phyloP scores from a whole-genome alignment of 2,888 invertebrate genomes.

The Euphydryas editha region DNA sequence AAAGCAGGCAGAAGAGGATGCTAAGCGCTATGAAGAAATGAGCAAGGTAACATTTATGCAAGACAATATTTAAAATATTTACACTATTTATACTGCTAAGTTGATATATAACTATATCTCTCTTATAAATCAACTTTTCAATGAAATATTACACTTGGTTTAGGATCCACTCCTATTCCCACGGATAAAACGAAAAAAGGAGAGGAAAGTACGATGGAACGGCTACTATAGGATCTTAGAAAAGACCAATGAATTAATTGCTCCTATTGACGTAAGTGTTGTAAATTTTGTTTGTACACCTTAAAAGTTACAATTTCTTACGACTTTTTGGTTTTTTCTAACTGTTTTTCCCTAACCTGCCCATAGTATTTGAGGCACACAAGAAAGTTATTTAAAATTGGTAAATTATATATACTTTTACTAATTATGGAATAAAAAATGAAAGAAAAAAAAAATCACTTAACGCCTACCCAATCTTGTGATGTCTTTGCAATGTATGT shows the following conservation, averaged over 20 bases:
- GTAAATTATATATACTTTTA: too few relatives aligned
- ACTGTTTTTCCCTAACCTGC: too few relatives aligned
- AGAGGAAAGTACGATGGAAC: constrained; percentile 78
- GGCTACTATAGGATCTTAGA: constrained; percentile 74
- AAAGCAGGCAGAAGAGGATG: constrained; percentile 68
- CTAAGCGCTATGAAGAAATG: constrained; percentile 62
- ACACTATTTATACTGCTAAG: too few relatives aligned
- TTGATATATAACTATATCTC: neutral
- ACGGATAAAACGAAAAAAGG: constrained; percentile 71
- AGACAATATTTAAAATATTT: neutral
- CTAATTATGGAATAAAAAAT: too few relatives aligned
- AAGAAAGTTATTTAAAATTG: too few relatives aligned
- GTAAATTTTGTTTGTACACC: neutral
- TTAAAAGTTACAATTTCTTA: too few relatives aligned
- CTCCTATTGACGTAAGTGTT: constrained; percentile 49
- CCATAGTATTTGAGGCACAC: too few relatives aligned
- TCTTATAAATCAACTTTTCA: neutral
- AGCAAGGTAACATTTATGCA: constrained; percentile 50
- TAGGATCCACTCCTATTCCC: constrained; percentile 72
- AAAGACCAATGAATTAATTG: constrained; percentile 69
- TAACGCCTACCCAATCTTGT: too few relatives aligned
- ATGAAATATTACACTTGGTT: constrained; percentile 1
- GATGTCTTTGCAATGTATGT: too few relatives aligned
- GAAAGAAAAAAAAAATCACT: too few relatives aligned
- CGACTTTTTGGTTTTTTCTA: neutral